A percentile compares a stretch with the other conserved stretches of the same genome.
These are phyloP conservation scores for Artemia sinica DNA, from an alignment of 2,888 invertebrate species.

Conservation along the genomic window DNA sequence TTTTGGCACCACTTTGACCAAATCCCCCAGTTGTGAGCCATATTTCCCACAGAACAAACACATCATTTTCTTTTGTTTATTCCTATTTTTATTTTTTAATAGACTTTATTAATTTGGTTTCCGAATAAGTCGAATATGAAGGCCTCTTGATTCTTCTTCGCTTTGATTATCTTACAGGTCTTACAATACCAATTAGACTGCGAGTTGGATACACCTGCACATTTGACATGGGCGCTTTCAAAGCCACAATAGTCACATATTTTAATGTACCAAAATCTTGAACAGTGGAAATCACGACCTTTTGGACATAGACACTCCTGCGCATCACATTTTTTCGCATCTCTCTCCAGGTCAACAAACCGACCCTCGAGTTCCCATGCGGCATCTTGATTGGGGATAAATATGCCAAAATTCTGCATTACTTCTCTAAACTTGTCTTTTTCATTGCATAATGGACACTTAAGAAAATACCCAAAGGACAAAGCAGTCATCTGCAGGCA, in stretches of 20 bases:
- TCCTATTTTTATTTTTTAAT: too few relatives aligned
- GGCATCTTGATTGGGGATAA: conserved; percentile 63
- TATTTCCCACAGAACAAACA: too few relatives aligned
- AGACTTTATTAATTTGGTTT: too few relatives aligned
- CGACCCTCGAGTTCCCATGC: conserved; percentile 58
- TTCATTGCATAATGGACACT: conserved; percentile 40
- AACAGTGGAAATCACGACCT: conserved; percentile 35
- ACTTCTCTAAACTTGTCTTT: conserved; percentile 43
- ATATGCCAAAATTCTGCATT: conserved; percentile 49
- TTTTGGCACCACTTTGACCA: too few relatives aligned
- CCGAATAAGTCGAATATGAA: too few relatives aligned
- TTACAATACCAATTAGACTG: not conserved
- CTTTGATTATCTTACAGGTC: not conserved
- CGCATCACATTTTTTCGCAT: conserved; percentile 39
- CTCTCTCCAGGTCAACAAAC: conserved; percentile 30
- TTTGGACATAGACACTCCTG: conserved; percentile 41
- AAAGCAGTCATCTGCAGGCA: conserved; percentile 17
- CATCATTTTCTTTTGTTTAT: too few relatives aligned
- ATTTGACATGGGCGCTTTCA: not conserved
- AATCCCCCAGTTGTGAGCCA: too few relatives aligned
- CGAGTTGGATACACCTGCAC: not conserved
- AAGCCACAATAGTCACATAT: not conserved
- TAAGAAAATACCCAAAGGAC: conserved; percentile 17
- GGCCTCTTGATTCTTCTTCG: too few relatives aligned
- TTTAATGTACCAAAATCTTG: not conserved